Base-by-base conservation (phyloP, 2,888 invertebrate genomes). In the Drosophila pseudotalamancana region DNA sequence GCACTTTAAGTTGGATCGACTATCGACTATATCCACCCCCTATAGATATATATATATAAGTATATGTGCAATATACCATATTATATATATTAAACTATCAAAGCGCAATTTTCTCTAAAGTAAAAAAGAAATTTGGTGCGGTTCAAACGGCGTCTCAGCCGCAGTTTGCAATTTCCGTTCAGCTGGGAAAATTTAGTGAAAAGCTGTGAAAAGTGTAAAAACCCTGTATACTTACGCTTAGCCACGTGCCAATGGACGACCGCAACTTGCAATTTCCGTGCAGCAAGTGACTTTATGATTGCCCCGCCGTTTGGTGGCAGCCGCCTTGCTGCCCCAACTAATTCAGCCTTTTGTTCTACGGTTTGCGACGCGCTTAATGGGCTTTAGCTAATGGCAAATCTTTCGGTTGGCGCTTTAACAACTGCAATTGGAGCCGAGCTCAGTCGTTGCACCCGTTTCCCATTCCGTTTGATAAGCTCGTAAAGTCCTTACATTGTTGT, bases 221-320 rank as follows among this genome's bases (percentile, higher is more conserved):
- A 51, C 25, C 29, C 57, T 59, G 66, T 56, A 54, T 43, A 59
- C 57, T 63, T 48, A 19, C 54, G 40, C 34, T 40, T 42, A 37
- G 53, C 71, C 51, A 62, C 55, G 62, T 62, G 67, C 51, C 64
- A 65, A 56, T 70, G 70, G n/a, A 65, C 62, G 71, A 75, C 84
- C 87, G 77, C 84, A 84, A 67, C 77, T 77, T 71, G 84, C 74
- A 87, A 83, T 83, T 83, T 83, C 84, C 84, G 82, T 80, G 68
- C 62, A 53, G 64, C 72, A 63, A 77, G 66, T 67, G 75, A 80
- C 75, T 87, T 87, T 76, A 80, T 72, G 81, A 84, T 75, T 86
- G 81, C 64, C 54, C 23, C 57, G 74, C 51, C 64, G 65, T 63
- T 59, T 46, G 40, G 42, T 43, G 46, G 18, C 59, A 32, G 14